phyloP scores from a whole-genome alignment of 2,797 vertebrate species.

The Karalla daura region DNA sequence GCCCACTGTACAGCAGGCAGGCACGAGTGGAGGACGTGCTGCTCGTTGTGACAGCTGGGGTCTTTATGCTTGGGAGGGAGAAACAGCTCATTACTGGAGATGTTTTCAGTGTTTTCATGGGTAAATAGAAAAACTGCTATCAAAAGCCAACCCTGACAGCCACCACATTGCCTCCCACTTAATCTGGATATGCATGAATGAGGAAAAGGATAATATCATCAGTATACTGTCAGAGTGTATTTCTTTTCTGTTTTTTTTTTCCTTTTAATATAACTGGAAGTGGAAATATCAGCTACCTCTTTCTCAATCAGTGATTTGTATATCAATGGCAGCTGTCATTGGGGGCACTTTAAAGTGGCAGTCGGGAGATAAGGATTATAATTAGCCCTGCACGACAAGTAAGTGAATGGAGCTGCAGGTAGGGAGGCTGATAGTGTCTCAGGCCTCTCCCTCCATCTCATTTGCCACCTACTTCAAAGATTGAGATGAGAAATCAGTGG shows the following conservation, averaged over 20 bases:
- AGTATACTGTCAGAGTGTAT: slow-evolving; percentile 61
- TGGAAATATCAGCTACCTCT: slow-evolving; percentile 50
- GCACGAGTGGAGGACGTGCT: slow-evolving; percentile 46
- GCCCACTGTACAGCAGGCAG: slow-evolving; percentile 63
- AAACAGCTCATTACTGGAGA: slow-evolving; percentile 74
- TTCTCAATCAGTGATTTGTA: slow-evolving; percentile 70
- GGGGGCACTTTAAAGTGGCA: slow-evolving; percentile 58
- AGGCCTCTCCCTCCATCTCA: slow-evolving; percentile 21
- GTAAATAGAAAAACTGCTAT: slow-evolving; percentile 74
- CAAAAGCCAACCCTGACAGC: slow-evolving; percentile 68
- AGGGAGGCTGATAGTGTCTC: slow-evolving; percentile 47
- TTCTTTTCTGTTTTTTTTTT: too few species aligned
- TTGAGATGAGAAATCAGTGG: slow-evolving; percentile 64
- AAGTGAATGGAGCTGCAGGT: slow-evolving; percentile 59
- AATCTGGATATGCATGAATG: slow-evolving; percentile 73
- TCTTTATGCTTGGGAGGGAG: slow-evolving; percentile 69
- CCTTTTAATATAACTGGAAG: slow-evolving; percentile 39
- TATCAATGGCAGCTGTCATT: slow-evolving; percentile 71
- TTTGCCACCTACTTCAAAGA: slow-evolving; percentile 49
- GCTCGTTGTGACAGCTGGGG: slow-evolving; percentile 68
- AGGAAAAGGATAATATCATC: slow-evolving; percentile 72
- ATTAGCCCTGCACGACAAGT: slow-evolving; percentile 62
- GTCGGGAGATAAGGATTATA: slow-evolving; percentile 65
- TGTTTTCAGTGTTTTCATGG: slow-evolving; percentile 74
- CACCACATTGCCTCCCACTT: slow-evolving; percentile 62